Conservation (phyloP, 2,797 vertebrate genomes). For the Babyrousa celebensis region DNA sequence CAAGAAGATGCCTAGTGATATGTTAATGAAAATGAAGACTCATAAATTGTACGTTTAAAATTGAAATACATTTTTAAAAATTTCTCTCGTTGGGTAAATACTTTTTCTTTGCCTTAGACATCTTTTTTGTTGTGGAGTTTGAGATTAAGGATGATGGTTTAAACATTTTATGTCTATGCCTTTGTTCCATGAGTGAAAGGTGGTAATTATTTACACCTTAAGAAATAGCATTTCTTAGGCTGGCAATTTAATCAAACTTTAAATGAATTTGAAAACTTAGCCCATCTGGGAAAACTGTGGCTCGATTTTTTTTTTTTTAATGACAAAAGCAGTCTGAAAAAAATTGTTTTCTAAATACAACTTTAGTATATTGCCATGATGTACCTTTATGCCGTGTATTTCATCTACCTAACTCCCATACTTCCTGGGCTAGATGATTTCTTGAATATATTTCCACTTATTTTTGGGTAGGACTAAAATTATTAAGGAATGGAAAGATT, state of each 20-base stretch:
- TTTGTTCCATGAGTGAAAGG: not conserved
- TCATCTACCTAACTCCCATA: not conserved
- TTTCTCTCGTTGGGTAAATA: not conserved
- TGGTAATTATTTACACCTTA: conserved; percentile 1
- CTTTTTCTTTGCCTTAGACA: not conserved
- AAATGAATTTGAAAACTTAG: conserved; percentile 1
- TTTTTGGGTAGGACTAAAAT: not conserved
- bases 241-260: conserved; percentile 38
- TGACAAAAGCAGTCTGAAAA: not conserved
- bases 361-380: not conserved
- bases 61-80: not conserved
- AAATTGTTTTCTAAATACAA: not conserved
- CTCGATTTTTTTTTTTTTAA: not conserved
- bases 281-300: not conserved
- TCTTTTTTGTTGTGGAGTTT: not conserved
- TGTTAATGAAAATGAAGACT: not conserved
- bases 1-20: not conserved
- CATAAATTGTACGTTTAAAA: conserved; percentile 11
- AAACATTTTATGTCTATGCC: not conserved
- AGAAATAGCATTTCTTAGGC: not conserved
- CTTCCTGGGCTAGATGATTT: not conserved
- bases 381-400: not conserved
- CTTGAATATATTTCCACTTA: not conserved
- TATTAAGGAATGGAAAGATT: not conserved
- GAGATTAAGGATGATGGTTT: conserved; percentile 24